Evolutionary conservation across 2,797 vertebrate species (phyloP).

Genomic region (Catostomus latipinnis): DNA sequence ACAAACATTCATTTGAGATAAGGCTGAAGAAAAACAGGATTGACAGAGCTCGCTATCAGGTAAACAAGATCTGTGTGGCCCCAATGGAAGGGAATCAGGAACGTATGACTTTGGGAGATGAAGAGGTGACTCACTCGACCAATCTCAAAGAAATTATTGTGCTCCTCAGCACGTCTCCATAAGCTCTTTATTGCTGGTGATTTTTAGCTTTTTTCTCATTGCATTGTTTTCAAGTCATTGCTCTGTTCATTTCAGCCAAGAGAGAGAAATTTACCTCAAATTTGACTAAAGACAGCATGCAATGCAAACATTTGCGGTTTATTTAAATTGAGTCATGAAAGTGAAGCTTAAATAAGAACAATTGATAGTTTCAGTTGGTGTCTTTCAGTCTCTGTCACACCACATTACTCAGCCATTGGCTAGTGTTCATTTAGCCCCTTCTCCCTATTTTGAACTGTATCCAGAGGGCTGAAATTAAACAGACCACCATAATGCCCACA

Average conservation of each 20-base stretch:
- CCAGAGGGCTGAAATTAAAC: neutral
- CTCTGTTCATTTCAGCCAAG: too few relatives aligned
- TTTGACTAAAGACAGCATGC: neutral
- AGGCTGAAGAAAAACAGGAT: neutral
- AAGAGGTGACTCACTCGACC: slow-evolving; percentile 21
- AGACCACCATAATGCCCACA: neutral
- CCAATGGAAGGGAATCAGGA: neutral
- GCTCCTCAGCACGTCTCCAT: slow-evolving; percentile 1
- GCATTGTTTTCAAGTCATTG: too few relatives aligned
- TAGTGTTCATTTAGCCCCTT: neutral
- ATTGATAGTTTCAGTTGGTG: neutral
- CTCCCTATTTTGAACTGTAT: neutral
- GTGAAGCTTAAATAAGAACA: neutral
- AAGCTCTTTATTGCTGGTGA: too few relatives aligned
- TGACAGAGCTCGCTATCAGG: neutral
- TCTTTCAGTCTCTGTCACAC: neutral
- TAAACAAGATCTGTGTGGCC: neutral
- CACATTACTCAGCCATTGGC: neutral
- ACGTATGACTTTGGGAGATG: slow-evolving; percentile 3
- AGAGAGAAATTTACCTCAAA: neutral
- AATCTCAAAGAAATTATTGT: slow-evolving; percentile 13
- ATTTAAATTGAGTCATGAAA: neutral
- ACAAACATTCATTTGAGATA: slow-evolving; percentile 4
- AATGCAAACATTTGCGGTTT: slow-evolving; percentile 1
- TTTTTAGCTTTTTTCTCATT: too few relatives aligned